Conservation (phyloP, 2,888 invertebrate genomes). For the Drosophila kanekoi region DNA sequence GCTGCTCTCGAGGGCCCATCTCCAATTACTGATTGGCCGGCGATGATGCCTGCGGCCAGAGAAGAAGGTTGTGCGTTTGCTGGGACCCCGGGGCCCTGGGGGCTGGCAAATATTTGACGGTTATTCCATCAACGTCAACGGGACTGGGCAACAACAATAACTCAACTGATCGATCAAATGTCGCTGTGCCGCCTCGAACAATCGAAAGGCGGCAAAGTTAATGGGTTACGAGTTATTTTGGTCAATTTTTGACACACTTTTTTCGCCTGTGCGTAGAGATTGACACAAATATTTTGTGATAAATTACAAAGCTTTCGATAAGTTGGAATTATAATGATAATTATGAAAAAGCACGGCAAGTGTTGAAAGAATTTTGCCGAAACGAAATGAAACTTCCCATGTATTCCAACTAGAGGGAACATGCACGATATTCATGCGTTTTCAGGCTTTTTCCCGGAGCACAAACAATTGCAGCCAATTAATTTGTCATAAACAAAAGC, state of each 20-base stretch:
- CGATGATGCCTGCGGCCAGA: conserved; percentile 6
- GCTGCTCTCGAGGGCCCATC: conserved; percentile 57
- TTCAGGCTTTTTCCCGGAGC: not conserved
- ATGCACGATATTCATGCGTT: conserved; percentile 1
- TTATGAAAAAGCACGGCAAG: conserved; percentile 17
- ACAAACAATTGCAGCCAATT: conserved; percentile 68
- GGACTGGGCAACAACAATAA: conserved; percentile 40
- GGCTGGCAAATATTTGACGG: conserved; percentile 64
- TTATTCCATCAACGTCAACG: conserved; percentile 68
- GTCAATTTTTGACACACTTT: conserved; percentile 70
- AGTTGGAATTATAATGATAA: not conserved
- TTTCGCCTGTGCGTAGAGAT: conserved; percentile 20
- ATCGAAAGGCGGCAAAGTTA: conserved; percentile 38
- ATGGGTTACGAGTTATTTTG: conserved; percentile 71
- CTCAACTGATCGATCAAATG: conserved; percentile 73
- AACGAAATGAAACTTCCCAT: not conserved
- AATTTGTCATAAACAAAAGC: conserved; percentile 70
- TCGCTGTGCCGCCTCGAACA: conserved; percentile 30
- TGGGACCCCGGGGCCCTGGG: conserved; percentile 14
- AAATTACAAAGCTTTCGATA: conserved; percentile 39
- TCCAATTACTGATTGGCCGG: conserved; percentile 69
- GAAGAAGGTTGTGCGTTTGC: conserved; percentile 20
- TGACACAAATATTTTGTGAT: conserved; percentile 46
- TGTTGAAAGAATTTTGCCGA: not conserved
- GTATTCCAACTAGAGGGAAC: not conserved